These are phyloP conservation scores for Gastrophysa polygoni DNA, from an alignment of 2,888 invertebrate genomes.

Conservation along the genomic window DNA sequence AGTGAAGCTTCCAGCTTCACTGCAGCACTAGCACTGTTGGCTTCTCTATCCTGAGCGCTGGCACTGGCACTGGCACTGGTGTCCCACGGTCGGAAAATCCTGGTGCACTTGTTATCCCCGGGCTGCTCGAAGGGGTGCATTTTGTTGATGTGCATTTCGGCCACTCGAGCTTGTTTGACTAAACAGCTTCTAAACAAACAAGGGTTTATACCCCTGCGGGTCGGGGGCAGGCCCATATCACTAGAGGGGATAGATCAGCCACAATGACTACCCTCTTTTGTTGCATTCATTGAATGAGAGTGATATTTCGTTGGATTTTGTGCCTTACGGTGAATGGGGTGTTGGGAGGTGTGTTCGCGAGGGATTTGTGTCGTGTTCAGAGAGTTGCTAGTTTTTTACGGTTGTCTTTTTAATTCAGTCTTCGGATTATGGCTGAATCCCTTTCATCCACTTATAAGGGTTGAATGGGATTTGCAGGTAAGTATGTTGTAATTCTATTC, in stretches of 20 bases:
- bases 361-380: slow-evolving; percentile 46
- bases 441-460: slow-evolving; percentile 37
- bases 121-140: slow-evolving; percentile 28
- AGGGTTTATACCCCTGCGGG: slow-evolving; percentile 48
- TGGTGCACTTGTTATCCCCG: slow-evolving; percentile 39
- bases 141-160: slow-evolving; percentile 39
- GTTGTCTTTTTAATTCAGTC: slow-evolving; percentile 55
- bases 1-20: too few relatives aligned
- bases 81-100: slow-evolving; percentile 50
- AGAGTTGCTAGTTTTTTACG: slow-evolving; percentile 56
- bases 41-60: slow-evolving; percentile 59
- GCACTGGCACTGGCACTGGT: background rate
- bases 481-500: slow-evolving; percentile 11
- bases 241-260: slow-evolving; percentile 56
- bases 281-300: slow-evolving; percentile 54
- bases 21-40: slow-evolving; percentile 13
- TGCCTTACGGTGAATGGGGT: slow-evolving; percentile 44
- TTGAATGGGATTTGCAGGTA: slow-evolving; percentile 14
- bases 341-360: slow-evolving; percentile 38
- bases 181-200: slow-evolving; percentile 52
- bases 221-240: slow-evolving; percentile 53
- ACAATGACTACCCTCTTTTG: slow-evolving; percentile 57
- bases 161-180: slow-evolving; percentile 44
- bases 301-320: slow-evolving; percentile 51
- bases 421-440: slow-evolving; percentile 46